Conservation (phyloP, 35 echinoderm and acorn worm genomes). For the Ophiothrix spiculata region DNA sequence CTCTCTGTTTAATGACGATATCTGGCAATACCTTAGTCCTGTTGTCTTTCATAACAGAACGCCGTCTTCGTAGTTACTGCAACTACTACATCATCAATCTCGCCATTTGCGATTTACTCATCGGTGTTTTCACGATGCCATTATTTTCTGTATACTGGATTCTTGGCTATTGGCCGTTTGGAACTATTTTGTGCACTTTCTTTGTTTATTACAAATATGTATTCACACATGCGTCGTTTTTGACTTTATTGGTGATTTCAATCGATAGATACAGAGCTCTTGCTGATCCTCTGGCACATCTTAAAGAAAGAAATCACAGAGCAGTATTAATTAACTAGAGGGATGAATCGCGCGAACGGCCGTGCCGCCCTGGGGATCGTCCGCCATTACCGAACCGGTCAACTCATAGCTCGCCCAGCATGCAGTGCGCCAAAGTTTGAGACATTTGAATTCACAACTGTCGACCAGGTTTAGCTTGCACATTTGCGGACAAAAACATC, state of each 20-base stretch:
- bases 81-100: neutral
- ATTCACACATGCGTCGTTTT: neutral
- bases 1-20: neutral
- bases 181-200: neutral
- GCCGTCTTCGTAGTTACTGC: neutral
- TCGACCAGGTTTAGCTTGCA: too few relatives aligned
- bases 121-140: neutral
- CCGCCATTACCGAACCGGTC: too few relatives aligned
- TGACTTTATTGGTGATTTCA: neutral
- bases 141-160: neutral
- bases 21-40: neutral
- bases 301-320: neutral
- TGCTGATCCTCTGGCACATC: neutral
- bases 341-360: too few relatives aligned
- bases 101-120: neutral
- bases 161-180: neutral
- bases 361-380: too few relatives aligned
- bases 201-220: neutral
- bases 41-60: neutral
- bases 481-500: too few relatives aligned
- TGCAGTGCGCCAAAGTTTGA: too few relatives aligned
- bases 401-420: too few relatives aligned
- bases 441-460: too few relatives aligned
- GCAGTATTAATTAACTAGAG: too few relatives aligned
- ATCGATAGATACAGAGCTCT: neutral